phyloP scores from a whole-genome alignment of 2,113 vertebrate genomes.

The Cisticola juncidis region DNA sequence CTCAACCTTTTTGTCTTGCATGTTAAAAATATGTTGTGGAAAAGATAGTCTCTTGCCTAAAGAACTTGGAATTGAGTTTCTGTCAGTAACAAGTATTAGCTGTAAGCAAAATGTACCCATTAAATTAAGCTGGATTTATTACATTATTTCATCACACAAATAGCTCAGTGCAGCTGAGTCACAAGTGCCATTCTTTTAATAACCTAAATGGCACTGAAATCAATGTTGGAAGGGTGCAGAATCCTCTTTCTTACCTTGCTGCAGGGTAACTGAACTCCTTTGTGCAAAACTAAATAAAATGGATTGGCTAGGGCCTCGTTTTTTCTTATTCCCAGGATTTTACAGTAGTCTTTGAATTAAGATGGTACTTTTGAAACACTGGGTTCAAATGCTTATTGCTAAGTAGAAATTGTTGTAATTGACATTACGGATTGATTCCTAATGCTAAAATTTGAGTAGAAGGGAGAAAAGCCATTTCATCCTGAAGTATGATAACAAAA shows the following conservation, averaged over 20 bases:
- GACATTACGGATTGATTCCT: neutral
- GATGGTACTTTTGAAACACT: neutral
- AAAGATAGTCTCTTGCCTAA: neutral
- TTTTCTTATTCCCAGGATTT: neutral
- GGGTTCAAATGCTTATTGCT: neutral
- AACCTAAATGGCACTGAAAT: neutral
- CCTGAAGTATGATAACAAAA: neutral
- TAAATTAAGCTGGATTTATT: neutral
- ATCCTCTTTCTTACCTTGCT: neutral
- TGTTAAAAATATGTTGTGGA: neutral
- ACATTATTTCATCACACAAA: neutral
- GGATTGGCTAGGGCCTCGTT: accelerated
- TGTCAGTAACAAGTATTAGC: neutral
- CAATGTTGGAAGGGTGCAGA: neutral
- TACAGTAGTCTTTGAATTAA: neutral
- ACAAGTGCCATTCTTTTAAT: neutral
- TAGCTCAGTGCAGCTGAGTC: neutral
- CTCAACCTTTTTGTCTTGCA: neutral
- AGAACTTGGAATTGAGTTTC: neutral
- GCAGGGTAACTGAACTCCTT: neutral
- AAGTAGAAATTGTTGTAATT: neutral
- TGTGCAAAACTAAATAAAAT: neutral
- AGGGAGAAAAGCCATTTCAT: neutral
- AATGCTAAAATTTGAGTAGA: neutral
- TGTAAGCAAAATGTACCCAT: neutral